Evolutionary conservation across 1,140 invertebrate species (phyloP).

Genomic region (Hyles vespertilio): DNA sequence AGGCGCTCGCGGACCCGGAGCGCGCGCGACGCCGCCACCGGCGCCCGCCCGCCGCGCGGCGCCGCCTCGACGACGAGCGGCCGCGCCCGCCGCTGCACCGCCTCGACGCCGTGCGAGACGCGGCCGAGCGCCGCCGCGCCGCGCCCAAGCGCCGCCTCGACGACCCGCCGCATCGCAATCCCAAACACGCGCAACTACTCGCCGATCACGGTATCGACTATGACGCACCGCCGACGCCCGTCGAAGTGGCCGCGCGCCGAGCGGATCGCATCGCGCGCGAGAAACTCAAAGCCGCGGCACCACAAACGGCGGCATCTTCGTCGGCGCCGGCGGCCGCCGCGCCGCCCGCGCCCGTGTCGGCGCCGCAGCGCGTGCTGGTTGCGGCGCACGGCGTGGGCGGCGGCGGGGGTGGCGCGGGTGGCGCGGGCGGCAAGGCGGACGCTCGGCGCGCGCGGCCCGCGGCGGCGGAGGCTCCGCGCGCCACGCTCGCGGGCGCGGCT

Average conservation of each 20-base stretch:
- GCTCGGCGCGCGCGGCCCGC: constrained; percentile 9
- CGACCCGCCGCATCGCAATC: constrained; percentile 86
- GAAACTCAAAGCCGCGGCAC: constrained; percentile 76
- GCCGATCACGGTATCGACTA: constrained; percentile 90
- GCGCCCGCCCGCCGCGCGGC: constrained; percentile 78
- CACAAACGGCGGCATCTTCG: constrained; percentile 34
- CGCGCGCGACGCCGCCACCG: constrained; percentile 90
- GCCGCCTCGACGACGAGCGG: constrained; percentile 76
- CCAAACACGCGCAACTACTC: constrained; percentile 89
- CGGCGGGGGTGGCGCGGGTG: constrained; percentile 9
- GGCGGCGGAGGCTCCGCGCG: constrained; percentile 8
- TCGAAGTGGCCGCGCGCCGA: constrained; percentile 88
- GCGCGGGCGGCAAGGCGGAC: constrained; percentile 10
- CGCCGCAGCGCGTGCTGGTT: constrained; percentile 15
- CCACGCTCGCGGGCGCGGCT: not conserved
- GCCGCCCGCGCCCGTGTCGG: constrained; percentile 76
- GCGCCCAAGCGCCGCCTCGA: constrained; percentile 84
- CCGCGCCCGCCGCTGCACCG: constrained; percentile 73
- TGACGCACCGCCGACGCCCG: constrained; percentile 88
- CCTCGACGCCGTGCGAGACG: constrained; percentile 87
- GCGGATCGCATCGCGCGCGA: constrained; percentile 90
- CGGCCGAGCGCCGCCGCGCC: constrained; percentile 80
- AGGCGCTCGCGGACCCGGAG: constrained; percentile 93
- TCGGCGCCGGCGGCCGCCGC: constrained; percentile 57
- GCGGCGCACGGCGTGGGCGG: constrained; percentile 8